Base-by-base conservation (phyloP, 1,140 invertebrate genomes). In the Achatina immaculata region DNA sequence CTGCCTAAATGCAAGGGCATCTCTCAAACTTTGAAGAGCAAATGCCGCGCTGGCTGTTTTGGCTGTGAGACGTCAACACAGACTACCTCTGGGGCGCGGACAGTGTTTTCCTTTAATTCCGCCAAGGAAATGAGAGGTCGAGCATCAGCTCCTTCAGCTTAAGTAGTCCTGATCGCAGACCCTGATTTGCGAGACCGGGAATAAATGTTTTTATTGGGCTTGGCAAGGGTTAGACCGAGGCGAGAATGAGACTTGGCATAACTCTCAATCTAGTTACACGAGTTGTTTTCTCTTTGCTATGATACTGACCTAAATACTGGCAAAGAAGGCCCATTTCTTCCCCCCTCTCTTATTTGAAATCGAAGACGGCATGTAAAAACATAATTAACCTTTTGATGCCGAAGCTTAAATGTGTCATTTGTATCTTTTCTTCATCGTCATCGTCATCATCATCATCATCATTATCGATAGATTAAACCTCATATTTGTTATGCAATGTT, bases 81-180 rank as follows among this genome's bases (percentile, higher is more conserved):
- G n/a, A 11, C 55, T 2, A 7, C n/a, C 66, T 36, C 28, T 36
- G 4, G 34, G 36, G 16, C 34, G 14, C 31, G 19, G 11, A 31
- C 4, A 6, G 1, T 68, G 66, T 68, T 68, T 68, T 68, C 66
- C 31, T 68, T 68, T 40, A 14, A 68, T 68, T 40, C 34, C 34
- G 34, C 36, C 3, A 34, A 68, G 66, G 66, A 68, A 68, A 68
- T 68, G 66, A 68, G 66, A 24, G 66, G 66, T 68, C 66, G 6
- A 4, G 14, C 7, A 11, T 36, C 14, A 36, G 31, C 34, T 24
- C 19, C 55, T 58, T 58, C 11, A 24, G 55, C 11, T 58, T 19
- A 58, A 58, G 24, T 4, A 21, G 55, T 4, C 55, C 21, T 14
- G 55, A 58, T 58, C 4, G 21, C 55, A 14, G 55, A 24, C 24